phyloP scores from a whole-genome alignment of 2,113 vertebrate genomes.

The Salvelinus alpinus region DNA sequence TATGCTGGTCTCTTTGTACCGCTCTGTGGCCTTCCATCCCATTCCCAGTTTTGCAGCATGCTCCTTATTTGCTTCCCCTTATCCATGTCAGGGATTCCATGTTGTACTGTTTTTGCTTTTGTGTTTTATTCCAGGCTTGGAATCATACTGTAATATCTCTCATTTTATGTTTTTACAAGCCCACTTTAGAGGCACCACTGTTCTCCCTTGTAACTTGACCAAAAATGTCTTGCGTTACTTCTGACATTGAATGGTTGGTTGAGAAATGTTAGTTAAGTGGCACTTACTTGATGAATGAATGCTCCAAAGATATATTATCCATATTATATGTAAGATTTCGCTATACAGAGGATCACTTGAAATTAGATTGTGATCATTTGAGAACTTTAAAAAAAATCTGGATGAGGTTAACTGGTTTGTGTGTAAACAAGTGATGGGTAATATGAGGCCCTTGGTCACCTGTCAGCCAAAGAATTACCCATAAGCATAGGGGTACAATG shows the following conservation, averaged over 20 bases:
- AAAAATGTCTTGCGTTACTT: slow-evolving; percentile 25
- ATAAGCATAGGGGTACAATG: background rate
- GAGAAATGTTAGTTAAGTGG: background rate
- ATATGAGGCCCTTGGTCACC: slow-evolving; percentile 11
- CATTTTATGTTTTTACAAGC: background rate
- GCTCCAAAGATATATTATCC: slow-evolving; percentile 36
- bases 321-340: background rate
- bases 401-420: background rate
- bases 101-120: background rate
- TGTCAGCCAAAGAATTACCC: slow-evolving; percentile 50
- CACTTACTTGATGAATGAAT: slow-evolving; percentile 4
- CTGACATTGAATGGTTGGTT: slow-evolving; percentile 9
- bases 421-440: slow-evolving; percentile 1
- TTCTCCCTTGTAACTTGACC: slow-evolving; percentile 15
- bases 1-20: slow-evolving; percentile 25
- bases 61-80: background rate
- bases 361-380: background rate
- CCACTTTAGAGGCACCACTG: slow-evolving; percentile 6
- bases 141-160: slow-evolving; percentile 4
- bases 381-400: background rate
- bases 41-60: slow-evolving; percentile 32
- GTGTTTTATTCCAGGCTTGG: background rate
- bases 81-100: background rate
- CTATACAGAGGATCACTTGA: background rate
- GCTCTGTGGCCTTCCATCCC: slow-evolving; percentile 47